Base-by-base conservation (phyloP, 2,888 invertebrate species). In the Heliconius ethilla region DNA sequence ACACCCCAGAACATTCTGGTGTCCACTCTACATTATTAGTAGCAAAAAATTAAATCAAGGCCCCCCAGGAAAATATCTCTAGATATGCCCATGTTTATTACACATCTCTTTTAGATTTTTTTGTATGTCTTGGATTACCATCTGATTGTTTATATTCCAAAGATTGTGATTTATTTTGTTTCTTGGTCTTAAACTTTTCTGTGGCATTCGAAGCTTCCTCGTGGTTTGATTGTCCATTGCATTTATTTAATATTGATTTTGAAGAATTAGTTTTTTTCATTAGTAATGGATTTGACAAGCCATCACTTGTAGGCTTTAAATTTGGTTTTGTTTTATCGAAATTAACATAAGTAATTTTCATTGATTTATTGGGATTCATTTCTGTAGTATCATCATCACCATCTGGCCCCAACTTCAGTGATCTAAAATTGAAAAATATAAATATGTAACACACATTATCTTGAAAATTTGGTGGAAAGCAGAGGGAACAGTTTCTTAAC, bases 321-420 rank as follows among this genome's bases (percentile, higher is more conserved):
- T 86, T 84, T 65, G 93, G 92, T 82, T 91, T 93, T 37, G 92
- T 93, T 86, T 93, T 93, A 77, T 93, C 91, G 85, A 94, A 93
- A 81, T 93, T 88, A 27, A 94, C 89, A 87, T 93, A 91, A 4
- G 90, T 85, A 10, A 93, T 90, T 86, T 87, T 86, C 1, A 90
- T 84, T 45, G 86, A 79, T 80, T 88, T 88, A 59, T 82, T 81
- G 72, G 83, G 79, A 81, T 85, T 87, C 67, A 82, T 78, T 75
- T 88, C 89, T 62, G 84, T 77, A 63, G 83, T 84, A 73, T 88
- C 88, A 77, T 90, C 91, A 83, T 90, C 90, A 25, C 86, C 89
- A 85, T 91, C 89, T 75, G 87, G 85, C 51, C 85, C 88, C 70
- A 87, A 80, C 79, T 88, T 89, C 9, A 89, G 78, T 83, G 86